These are phyloP conservation scores for Chaetoderma sp. DNA, from an alignment of 2,888 invertebrate genomes.

Conservation along the genomic window DNA sequence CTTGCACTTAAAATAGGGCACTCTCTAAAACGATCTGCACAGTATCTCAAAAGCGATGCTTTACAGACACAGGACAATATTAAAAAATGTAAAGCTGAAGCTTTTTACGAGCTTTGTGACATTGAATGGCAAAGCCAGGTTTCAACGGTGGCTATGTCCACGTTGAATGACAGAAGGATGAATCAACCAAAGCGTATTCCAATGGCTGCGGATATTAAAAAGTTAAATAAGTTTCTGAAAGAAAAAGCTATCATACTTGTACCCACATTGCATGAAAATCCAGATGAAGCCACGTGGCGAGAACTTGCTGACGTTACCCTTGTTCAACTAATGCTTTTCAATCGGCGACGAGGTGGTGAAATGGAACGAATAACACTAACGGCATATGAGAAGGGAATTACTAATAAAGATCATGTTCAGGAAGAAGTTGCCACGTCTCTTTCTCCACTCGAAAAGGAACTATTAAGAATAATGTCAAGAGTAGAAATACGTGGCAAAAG, in stretches of 20 bases:
- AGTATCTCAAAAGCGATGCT: background rate
- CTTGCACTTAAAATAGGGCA: background rate
- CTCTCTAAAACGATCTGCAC: background rate
- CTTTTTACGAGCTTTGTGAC: background rate
- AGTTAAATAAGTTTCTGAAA: background rate
- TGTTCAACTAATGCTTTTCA: background rate
- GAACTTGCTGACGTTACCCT: background rate
- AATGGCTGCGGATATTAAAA: background rate
- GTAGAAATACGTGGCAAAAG: background rate
- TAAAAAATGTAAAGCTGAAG: background rate
- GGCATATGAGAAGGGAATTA: background rate
- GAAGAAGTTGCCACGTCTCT: background rate
- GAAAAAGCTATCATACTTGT: background rate
- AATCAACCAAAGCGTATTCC: background rate
- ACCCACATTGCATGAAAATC: background rate
- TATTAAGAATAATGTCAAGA: background rate
- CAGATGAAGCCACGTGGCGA: background rate
- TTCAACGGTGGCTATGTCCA: background rate
- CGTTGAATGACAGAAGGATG: background rate
- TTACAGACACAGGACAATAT: background rate
- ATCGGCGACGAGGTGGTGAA: background rate
- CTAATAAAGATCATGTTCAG: background rate
- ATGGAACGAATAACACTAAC: background rate
- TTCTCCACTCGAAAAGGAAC: background rate
- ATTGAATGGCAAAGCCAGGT: background rate